Evolutionary conservation across 2,113 vertebrate genomes (phyloP).

Genomic region (Damaliscus lunatus): DNA sequence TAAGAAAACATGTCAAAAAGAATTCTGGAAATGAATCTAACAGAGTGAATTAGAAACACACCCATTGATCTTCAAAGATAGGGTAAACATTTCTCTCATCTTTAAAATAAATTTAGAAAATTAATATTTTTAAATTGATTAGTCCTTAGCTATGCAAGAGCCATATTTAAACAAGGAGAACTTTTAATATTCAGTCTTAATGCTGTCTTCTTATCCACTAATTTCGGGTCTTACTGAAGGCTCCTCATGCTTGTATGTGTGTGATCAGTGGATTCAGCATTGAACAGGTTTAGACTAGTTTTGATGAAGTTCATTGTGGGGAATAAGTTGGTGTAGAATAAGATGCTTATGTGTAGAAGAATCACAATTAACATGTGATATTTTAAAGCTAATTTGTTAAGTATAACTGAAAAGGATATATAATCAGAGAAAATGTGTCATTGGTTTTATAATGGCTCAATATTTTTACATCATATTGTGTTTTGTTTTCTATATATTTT

Average conservation of each 20-base stretch:
- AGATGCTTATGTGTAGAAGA: neutral
- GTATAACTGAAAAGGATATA: neutral
- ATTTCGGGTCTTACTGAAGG: neutral
- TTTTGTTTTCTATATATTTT: too few relatives aligned
- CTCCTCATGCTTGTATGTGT: neutral
- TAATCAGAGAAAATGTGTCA: neutral
- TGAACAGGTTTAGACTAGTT: neutral
- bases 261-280: neutral
- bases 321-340: neutral
- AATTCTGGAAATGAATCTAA: neutral
- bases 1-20: neutral
- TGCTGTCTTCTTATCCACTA: neutral
- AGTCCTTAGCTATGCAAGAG: neutral
- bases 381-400: neutral
- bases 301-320: neutral
- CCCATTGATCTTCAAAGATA: neutral
- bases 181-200: neutral
- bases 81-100: neutral
- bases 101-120: constrained; percentile 13
- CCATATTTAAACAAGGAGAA: neutral
- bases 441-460: neutral
- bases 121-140: neutral
- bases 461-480: neutral
- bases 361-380: neutral
- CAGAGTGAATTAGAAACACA: neutral